Evolutionary conservation across 2,113 vertebrate genomes (phyloP).

Genomic region (Sprattus sprattus): DNA sequence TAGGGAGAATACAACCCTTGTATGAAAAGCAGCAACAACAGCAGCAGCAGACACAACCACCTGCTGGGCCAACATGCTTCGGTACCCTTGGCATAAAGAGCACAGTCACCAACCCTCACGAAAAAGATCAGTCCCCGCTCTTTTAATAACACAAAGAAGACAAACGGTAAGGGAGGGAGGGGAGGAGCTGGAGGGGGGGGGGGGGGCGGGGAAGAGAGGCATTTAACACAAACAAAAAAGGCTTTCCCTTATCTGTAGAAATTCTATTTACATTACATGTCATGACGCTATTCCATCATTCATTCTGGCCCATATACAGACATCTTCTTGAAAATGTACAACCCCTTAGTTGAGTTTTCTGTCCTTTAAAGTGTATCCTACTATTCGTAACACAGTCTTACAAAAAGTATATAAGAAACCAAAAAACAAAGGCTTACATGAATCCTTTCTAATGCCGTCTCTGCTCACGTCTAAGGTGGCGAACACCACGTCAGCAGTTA

Average conservation of each 20-base stretch:
- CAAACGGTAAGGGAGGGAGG: neutral
- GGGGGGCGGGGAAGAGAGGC: conserved; percentile 22
- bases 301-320: conserved; percentile 63
- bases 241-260: conserved; percentile 55
- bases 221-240: conserved; percentile 52
- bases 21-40: neutral
- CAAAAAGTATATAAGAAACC: conserved; percentile 61
- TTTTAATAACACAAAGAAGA: neutral
- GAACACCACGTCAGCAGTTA: neutral
- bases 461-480: conserved; percentile 50
- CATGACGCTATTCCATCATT: conserved; percentile 44
- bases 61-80: neutral
- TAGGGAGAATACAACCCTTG: neutral
- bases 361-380: conserved; percentile 60
- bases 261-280: conserved; percentile 43
- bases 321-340: conserved; percentile 58
- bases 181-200: neutral
- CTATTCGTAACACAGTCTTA: conserved; percentile 68
- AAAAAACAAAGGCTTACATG: conserved; percentile 52
- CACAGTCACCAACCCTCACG: neutral
- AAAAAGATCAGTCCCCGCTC: neutral
- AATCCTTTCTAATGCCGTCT: conserved; percentile 61
- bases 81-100: neutral
- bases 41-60: neutral
- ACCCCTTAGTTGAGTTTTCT: conserved; percentile 39